Evolutionary conservation across 2,888 invertebrate genomes (phyloP).

Genomic region (Drosophila pseudotakahashii): DNA sequence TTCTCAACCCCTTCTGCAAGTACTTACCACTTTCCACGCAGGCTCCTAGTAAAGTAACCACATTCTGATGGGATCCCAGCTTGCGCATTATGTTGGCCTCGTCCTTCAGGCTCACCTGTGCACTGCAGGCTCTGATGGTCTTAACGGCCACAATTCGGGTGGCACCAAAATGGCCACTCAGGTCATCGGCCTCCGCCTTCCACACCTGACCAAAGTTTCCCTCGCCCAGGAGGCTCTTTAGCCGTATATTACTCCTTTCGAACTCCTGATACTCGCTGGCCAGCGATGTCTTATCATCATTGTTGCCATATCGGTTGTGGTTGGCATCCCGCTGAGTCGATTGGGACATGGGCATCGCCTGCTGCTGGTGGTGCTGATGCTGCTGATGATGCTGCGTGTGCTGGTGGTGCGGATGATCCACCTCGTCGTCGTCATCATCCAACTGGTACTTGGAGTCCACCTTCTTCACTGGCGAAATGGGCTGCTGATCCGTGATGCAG

Average conservation of each 20-base stretch:
- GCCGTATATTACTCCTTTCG: slow-evolving; percentile 90
- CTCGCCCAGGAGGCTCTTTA: slow-evolving; percentile 92
- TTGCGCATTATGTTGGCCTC: slow-evolving; percentile 94
- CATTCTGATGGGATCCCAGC: slow-evolving; percentile 92
- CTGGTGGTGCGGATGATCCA: slow-evolving; percentile 62
- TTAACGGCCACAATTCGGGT: slow-evolving; percentile 94
- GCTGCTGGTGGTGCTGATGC: slow-evolving; percentile 51
- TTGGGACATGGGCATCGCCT: slow-evolving; percentile 38
- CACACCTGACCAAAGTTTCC: slow-evolving; percentile 95
- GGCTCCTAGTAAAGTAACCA: slow-evolving; percentile 92
- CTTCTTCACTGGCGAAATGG: slow-evolving; percentile 84
- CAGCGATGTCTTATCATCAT: slow-evolving; percentile 82
- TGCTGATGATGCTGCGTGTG: slow-evolving; percentile 40
- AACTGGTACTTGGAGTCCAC: slow-evolving; percentile 74
- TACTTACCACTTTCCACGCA: slow-evolving; percentile 91
- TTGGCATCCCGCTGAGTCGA: slow-evolving; percentile 59
- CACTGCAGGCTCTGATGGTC: slow-evolving; percentile 91
- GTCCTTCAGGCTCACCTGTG: slow-evolving; percentile 90
- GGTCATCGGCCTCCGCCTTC: slow-evolving; percentile 93
- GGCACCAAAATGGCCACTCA: slow-evolving; percentile 90
- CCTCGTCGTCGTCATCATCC: slow-evolving; percentile 73
- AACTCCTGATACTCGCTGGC: slow-evolving; percentile 87
- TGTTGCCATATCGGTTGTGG: slow-evolving; percentile 60
- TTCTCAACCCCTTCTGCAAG: too few species aligned
- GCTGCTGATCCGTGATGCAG: slow-evolving; percentile 86